phyloP scores from a whole-genome alignment of 2,797 vertebrate species.

The Lindbergichthys nudifrons region DNA sequence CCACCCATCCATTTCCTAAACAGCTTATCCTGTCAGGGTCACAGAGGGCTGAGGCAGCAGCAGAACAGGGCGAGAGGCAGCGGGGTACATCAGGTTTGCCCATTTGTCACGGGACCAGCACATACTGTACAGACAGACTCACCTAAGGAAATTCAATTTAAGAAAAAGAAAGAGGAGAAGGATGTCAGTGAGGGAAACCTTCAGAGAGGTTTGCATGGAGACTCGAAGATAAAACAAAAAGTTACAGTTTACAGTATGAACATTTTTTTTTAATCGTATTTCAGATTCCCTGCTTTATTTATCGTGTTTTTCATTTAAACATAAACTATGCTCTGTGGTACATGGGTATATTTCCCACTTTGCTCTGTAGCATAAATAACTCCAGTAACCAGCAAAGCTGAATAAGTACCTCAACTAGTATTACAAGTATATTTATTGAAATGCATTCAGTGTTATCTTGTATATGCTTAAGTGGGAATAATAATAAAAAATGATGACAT shows the following conservation, averaged over 20 bases:
- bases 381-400: too few relatives aligned
- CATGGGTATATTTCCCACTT: neutral
- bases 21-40: slow-evolving; percentile 41
- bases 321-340: neutral
- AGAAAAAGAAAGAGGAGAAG: neutral
- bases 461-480: too few relatives aligned
- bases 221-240: neutral
- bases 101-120: neutral
- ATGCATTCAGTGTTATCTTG: too few relatives aligned
- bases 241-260: neutral
- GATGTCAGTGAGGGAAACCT: neutral
- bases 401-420: too few relatives aligned
- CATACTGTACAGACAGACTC: slow-evolving; percentile 1
- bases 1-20: slow-evolving; percentile 41
- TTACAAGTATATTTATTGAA: too few relatives aligned
- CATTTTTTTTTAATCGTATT: neutral
- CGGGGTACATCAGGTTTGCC: neutral
- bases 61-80: neutral
- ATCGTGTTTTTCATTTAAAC: neutral
- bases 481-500: too few relatives aligned
- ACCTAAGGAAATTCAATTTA: neutral
- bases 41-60: slow-evolving; percentile 10
- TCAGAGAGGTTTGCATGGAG: neutral
- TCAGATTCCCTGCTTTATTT: neutral
- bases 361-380: neutral